phyloP scores from a whole-genome alignment of 2,888 invertebrate species.

The Netelia virgata region DNA sequence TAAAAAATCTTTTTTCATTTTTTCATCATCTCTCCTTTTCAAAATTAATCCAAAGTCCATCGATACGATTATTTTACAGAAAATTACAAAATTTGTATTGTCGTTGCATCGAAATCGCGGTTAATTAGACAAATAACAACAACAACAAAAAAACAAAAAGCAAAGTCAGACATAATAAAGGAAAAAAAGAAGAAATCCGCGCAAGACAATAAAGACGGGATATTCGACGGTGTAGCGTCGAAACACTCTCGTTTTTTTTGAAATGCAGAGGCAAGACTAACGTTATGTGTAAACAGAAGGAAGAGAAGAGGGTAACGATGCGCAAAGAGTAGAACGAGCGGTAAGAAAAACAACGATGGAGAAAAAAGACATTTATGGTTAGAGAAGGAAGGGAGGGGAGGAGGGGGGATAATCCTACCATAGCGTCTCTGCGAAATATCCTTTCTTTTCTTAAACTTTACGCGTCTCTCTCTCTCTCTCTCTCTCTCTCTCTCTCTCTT shows the following conservation, averaged over 20 bases:
- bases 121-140: no score
- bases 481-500: slow-evolving; percentile 33
- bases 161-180: no score
- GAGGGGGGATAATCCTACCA: slow-evolving; percentile 40
- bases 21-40: no score
- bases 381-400: slow-evolving; percentile 36
- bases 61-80: no score
- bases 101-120: no score
- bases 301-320: slow-evolving; percentile 27
- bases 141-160: not conserved
- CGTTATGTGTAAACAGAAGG: slow-evolving; percentile 21
- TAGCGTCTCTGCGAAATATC: slow-evolving; percentile 41
- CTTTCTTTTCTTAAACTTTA: slow-evolving; percentile 28
- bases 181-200: no score
- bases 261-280: not conserved
- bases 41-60: no score
- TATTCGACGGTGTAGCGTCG: no score
- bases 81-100: no score
- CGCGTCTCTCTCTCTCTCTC: slow-evolving; percentile 33
- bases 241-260: no score
- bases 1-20: not conserved
- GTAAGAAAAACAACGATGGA: slow-evolving; percentile 1
- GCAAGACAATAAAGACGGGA: no score
- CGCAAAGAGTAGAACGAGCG: slow-evolving; percentile 4
- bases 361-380: slow-evolving; percentile 33